Percentiles rank a stretch among this genome's conserved stretches.
These are phyloP conservation scores for Hyles vespertilio DNA, from an alignment of 1,140 invertebrate species.

Conservation along the genomic window DNA sequence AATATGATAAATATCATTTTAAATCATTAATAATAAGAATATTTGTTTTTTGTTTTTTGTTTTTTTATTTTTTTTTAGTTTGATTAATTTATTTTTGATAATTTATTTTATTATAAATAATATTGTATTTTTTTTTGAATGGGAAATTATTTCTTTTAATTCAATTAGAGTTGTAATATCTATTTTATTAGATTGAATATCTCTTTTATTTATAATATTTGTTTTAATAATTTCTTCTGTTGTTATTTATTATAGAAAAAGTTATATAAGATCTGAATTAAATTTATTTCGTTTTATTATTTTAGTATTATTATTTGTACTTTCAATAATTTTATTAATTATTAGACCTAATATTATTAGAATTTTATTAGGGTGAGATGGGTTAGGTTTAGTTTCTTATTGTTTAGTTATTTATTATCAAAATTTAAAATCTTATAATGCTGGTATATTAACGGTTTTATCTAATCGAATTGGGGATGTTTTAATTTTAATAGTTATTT, in stretches of 20 bases:
- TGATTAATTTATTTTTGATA: conserved; percentile 12
- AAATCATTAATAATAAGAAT: conserved; percentile 42
- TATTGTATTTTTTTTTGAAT: conserved; percentile 71
- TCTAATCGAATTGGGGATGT: conserved; percentile 76
- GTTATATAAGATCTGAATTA: conserved; percentile 76
- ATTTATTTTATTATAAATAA: conserved; percentile 69
- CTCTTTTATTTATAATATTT: conserved; percentile 76
- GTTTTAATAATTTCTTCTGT: conserved; percentile 80
- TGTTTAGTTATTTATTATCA: conserved; percentile 82
- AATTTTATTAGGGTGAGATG: conserved; percentile 83
- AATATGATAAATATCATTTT: conserved; percentile 24
- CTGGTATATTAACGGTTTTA: conserved; percentile 20
- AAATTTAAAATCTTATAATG: conserved; percentile 75
- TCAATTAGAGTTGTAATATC: conserved; percentile 66
- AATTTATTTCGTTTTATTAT: conserved; percentile 77
- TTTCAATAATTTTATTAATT: conserved; percentile 83
- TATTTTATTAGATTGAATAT: conserved; percentile 78
- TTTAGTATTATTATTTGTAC: conserved; percentile 80
- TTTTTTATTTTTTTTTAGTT: conserved; percentile 48
- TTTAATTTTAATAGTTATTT: conserved; percentile 75
- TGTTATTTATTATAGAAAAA: conserved; percentile 77
- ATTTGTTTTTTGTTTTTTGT: conserved; percentile 53
- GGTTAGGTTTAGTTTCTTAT: conserved; percentile 80
- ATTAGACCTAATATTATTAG: conserved; percentile 80
- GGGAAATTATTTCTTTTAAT: conserved; percentile 71